Base-by-base conservation (phyloP, 2,888 invertebrate species). In the Deroplatys truncata region DNA sequence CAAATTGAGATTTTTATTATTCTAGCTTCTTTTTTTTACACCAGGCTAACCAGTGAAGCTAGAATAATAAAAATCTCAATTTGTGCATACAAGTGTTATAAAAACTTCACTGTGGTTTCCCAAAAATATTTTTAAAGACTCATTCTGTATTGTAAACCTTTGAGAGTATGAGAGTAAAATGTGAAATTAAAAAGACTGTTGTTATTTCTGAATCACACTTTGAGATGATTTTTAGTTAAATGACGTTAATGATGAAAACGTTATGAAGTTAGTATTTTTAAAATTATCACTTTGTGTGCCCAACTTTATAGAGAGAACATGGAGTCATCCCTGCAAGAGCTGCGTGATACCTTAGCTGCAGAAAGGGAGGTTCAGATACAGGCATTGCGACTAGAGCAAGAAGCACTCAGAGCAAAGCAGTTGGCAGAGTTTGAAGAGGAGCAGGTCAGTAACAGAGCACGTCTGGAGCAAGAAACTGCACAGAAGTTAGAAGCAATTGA, bases 341-440 rank as follows among this genome's bases (percentile, higher is more conserved):
- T 89, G 25, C 84, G 88, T 85, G 90, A 89, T 16, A 84, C 83
- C 15, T 82, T 90, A 10, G 86, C 86, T 25, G 83, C 85, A 56
- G 89, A 87, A 82, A 83, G 43, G 15, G 88, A 87, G 28, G n/a
- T 35, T 31, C 86, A 89, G 49, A 84, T 90, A 82, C 43, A 84
- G n/a, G 43, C 49, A 25, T 28, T 89, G 82, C 35, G 86, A 28
- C 89, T 91, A 84, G 91, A 92, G 85, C 84, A 92, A 28, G 92
- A 92, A 72, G 90, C 91, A 25, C 94, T 87, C 0, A 82, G 20
- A 15, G 16, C 83, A 9, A 29, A 20, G 15, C 87, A 83, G 49
- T 94, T 95, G 90, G 93, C 93, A 20, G 93, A 94, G 82, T 93
- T 94, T 88, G 93, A 93, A 9, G 92, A 93, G 1, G 94, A 93